A percentile compares a stretch with the other conserved stretches of the same genome.
Evolutionary conservation across 2,113 vertebrate genomes (phyloP).

Genomic region (Rhinolophus ferrumequinum): DNA sequence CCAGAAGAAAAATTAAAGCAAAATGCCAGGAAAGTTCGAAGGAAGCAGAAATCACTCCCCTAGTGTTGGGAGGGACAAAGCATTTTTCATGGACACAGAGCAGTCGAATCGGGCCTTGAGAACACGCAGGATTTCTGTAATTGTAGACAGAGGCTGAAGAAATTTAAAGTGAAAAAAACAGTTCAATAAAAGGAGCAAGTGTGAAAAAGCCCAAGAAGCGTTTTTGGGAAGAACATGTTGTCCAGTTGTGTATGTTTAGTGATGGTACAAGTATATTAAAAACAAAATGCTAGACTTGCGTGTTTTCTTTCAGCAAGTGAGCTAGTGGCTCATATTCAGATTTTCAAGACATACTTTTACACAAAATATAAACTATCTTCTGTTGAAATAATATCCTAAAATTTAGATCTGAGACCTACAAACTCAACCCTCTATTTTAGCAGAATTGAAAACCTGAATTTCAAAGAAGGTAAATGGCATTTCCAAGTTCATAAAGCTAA

Average conservation of each 20-base stretch:
- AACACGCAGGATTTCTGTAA: not conserved
- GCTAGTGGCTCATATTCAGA: not conserved
- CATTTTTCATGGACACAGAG: not conserved
- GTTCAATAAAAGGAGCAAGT: not conserved
- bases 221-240: not conserved
- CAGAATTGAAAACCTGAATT: slow-evolving; percentile 23
- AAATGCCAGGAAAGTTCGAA: slow-evolving; percentile 55
- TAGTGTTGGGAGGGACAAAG: not conserved
- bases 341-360: slow-evolving; percentile 1
- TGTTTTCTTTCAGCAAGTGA: not conserved
- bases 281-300: not conserved
- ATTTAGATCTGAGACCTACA: not conserved
- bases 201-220: not conserved
- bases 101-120: not conserved
- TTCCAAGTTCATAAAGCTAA: not conserved
- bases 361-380: not conserved
- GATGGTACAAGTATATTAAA: not conserved
- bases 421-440: not conserved
- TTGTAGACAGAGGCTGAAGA: not conserved
- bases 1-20: not conserved
- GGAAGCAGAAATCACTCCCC: not conserved
- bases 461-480: not conserved
- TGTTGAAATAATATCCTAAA: slow-evolving; percentile 33
- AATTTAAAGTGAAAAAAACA: not conserved
- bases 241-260: not conserved